Percentiles rank a stretch among this genome's conserved stretches.
These are phyloP conservation scores for Syrmaticus mikado DNA, from an alignment of 2,113 vertebrate genomes.

Conservation along the genomic window DNA sequence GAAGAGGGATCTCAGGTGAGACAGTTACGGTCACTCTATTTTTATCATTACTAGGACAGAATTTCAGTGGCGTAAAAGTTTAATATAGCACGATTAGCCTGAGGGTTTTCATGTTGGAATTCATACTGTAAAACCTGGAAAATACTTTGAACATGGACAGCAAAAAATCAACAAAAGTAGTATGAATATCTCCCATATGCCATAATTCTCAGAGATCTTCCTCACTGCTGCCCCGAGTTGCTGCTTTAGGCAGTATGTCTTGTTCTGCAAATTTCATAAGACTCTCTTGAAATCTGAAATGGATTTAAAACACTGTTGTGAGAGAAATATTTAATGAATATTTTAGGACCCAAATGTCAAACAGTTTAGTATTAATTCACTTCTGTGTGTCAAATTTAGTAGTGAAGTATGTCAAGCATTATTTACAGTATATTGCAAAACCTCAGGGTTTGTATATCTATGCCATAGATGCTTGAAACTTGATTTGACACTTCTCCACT, in stretches of 20 bases:
- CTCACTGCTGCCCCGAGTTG: accelerated
- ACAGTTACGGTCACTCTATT: accelerated
- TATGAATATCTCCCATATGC: accelerated
- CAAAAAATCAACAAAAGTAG: background rate
- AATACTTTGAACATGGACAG: background rate
- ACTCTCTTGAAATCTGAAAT: background rate
- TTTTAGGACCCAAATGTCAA: background rate
- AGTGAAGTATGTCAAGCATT: background rate
- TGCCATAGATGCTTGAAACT: background rate
- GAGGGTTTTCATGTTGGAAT: background rate
- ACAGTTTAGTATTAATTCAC: background rate
- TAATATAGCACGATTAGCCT: background rate
- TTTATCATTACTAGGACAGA: background rate
- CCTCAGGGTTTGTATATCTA: background rate
- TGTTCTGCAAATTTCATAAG: background rate
- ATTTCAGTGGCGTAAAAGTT: background rate
- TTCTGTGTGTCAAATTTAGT: background rate
- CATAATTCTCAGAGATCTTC: accelerated
- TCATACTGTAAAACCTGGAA: background rate
- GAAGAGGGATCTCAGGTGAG: accelerated
- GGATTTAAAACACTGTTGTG: accelerated
- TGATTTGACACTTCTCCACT: background rate
- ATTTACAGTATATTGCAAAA: background rate
- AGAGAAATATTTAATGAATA: background rate
- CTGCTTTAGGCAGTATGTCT: background rate